These are phyloP conservation scores for Corvus moneduloides DNA, from an alignment of 2,113 vertebrate species.

Conservation along the genomic window DNA sequence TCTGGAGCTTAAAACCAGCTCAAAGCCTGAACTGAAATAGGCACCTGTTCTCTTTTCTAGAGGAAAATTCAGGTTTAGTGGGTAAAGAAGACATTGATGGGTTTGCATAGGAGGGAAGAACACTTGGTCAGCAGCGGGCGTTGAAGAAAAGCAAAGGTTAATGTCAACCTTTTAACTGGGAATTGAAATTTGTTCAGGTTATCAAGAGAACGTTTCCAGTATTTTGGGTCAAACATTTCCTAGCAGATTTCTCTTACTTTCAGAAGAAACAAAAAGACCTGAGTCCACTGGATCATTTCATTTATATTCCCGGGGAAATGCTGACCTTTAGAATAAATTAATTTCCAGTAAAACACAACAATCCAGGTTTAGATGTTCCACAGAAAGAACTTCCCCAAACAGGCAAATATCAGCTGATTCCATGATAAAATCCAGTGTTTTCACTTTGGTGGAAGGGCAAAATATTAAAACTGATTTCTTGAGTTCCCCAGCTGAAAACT, in stretches of 20 bases:
- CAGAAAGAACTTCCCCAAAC: background rate
- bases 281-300: background rate
- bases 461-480: background rate
- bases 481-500: background rate
- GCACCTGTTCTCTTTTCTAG: background rate
- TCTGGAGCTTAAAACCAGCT: background rate
- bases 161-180: background rate
- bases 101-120: background rate
- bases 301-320: background rate
- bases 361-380: background rate
- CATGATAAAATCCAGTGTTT: background rate
- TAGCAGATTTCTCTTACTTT: background rate
- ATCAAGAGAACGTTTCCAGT: background rate
- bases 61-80: background rate
- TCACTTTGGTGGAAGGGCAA: background rate
- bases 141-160: background rate
- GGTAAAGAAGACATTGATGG: background rate
- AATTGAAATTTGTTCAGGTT: background rate
- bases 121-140: background rate
- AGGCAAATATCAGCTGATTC: background rate
- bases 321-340: slow-evolving; percentile 16
- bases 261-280: background rate
- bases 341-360: background rate
- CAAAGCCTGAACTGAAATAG: background rate
- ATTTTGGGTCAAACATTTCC: background rate